phyloP scores from a whole-genome alignment of 2,888 invertebrate species.

The Epinotia bilunana region DNA sequence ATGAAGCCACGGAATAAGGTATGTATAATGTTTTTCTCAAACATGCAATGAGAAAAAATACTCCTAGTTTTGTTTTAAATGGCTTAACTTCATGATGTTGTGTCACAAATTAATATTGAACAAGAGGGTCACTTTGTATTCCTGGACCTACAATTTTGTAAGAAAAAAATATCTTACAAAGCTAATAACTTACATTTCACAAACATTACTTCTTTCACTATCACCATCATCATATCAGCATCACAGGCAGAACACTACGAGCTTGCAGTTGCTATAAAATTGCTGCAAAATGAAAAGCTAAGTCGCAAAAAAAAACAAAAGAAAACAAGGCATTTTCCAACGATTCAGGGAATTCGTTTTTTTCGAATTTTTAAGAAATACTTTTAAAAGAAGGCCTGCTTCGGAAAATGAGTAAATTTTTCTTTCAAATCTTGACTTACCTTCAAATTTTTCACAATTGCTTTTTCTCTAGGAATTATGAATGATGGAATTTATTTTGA shows the following conservation, averaged over 20 bases:
- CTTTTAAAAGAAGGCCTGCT: slow-evolving; percentile 14
- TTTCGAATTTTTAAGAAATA: background rate
- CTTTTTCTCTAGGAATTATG: slow-evolving; percentile 13
- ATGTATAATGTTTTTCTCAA: no score
- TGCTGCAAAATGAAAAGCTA: background rate
- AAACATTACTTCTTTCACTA: no score
- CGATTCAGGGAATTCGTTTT: slow-evolving; percentile 6
- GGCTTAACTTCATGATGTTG: no score
- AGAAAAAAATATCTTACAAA: no score
- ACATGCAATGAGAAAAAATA: no score
- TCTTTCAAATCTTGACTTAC: slow-evolving; percentile 20
- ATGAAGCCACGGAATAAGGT: no score
- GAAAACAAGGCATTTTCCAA: slow-evolving; percentile 15
- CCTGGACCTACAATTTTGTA: no score
- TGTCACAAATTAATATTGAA: no score
- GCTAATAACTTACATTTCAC: no score
- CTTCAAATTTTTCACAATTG: slow-evolving; percentile 13
- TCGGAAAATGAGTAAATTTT: slow-evolving; percentile 19
- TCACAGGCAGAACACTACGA: background rate
- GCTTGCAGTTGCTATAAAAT: background rate
- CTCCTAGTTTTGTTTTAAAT: no score
- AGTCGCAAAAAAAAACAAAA: slow-evolving; percentile 21
- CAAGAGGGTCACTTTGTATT: no score
- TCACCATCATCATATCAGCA: no score
- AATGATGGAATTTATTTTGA: background rate